Percentiles rank a stretch among this genome's conserved stretches.
Evolutionary conservation across 2,797 vertebrate genomes (phyloP).

Genomic region (Brachyrhaphis roseni): DNA sequence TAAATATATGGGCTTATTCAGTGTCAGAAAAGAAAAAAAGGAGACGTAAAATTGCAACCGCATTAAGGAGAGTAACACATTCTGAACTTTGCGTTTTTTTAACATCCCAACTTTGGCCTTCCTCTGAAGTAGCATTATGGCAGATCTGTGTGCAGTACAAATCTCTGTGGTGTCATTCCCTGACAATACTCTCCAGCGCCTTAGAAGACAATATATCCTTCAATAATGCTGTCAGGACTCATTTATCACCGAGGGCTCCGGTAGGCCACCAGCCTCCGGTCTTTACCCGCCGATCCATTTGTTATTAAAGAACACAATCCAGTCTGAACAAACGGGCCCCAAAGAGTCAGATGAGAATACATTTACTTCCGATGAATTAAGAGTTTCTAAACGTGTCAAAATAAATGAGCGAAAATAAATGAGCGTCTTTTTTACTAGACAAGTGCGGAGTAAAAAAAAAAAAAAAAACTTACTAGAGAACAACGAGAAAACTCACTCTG

Average conservation of each 20-base stretch:
- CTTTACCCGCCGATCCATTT: conserved; percentile 58
- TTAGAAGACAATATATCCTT: conserved; percentile 71
- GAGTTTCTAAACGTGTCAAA: conserved; percentile 48
- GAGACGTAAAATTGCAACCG: neutral
- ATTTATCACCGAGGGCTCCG: conserved; percentile 59
- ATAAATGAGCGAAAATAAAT: conserved; percentile 64
- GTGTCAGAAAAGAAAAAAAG: neutral
- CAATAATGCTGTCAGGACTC: conserved; percentile 67
- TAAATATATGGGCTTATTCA: conserved; percentile 12
- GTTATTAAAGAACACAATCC: conserved; percentile 64
- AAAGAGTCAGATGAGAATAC: conserved; percentile 24
- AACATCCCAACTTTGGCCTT: neutral
- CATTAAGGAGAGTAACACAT: conserved; percentile 1
- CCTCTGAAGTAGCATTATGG: conserved; percentile 38
- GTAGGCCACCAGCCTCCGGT: conserved; percentile 42
- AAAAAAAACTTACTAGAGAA: conserved; percentile 37
- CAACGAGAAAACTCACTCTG: neutral
- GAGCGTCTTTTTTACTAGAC: conserved; percentile 29
- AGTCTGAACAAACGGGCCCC: conserved; percentile 31
- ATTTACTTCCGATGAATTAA: conserved; percentile 47
- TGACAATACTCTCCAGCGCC: conserved; percentile 45
- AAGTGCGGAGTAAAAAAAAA: conserved; percentile 21
- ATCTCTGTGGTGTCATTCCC: conserved; percentile 36
- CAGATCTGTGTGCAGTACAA: conserved; percentile 25
- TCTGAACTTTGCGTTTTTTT: neutral